Evolutionary conservation across 2,888 invertebrate genomes (phyloP), one percentile per base, ranked within the genome.

Genomic region (Mesochorus sp.): DNA sequence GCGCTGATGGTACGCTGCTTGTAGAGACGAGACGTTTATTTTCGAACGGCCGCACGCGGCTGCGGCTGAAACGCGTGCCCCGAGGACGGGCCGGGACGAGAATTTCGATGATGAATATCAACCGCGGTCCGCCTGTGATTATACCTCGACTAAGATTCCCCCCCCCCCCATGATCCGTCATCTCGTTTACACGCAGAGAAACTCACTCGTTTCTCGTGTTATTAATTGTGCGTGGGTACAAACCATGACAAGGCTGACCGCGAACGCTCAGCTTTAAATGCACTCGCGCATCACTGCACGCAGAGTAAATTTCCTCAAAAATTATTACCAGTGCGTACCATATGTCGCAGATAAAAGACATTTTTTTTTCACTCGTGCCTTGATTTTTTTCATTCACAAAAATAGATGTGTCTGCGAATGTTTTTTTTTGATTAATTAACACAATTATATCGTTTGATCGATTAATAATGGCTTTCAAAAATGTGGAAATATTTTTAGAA

Each of bases 101-200:
- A n/a, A n/a, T 71, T 79, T 24, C 71, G 75, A 79, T 75, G 79
- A 79, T 75, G 75, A 67, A 79, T 79, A 79, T 71, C 79, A 49
- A n/a, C 19, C 61, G 66, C 64, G 47, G 66, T 75, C 68, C 68
- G 34, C 62, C n/a, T n/a, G n/a, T n/a, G 77, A 78, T 79, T 71
- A 70, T 47, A 14, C 17, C 62, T 70, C 42, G 3, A 5, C 49
- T 42, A 21, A 39, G 42, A 34, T 24, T 12, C 44, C 10, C 14
- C 17, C 17, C 37, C 31, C 55, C 17, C 37, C n/a, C 8, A 2
- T 12, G 37, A 79, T 79, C 71, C 75, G 55, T 79, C 79, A 79
- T 79, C 71, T 26, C 49, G 21, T 26, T 17, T 51, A 39, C 37
- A 70, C 59, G 66, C 26, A 24, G 26, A n/a, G 39, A 37, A 37